Evolutionary conservation across 2,797 vertebrate species (phyloP).

Genomic region (Gymnodraco acuticeps): DNA sequence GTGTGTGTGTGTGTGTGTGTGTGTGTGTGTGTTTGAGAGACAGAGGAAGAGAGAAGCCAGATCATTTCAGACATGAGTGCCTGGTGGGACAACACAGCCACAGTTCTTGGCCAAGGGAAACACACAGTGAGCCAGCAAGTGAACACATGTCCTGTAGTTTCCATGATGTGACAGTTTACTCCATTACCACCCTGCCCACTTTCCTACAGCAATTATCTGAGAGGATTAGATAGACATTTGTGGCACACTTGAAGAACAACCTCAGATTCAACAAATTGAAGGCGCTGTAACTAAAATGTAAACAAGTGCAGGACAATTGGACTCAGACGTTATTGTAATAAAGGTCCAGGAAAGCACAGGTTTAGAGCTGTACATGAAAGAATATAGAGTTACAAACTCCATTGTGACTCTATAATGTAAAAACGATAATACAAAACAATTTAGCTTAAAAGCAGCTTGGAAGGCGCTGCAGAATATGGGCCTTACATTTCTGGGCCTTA

Average conservation of each 20-base stretch:
- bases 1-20: background rate
- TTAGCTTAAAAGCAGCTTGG: constrained; percentile 4
- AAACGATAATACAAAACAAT: background rate
- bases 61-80: constrained; percentile 54
- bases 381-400: background rate
- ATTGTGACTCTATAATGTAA: background rate
- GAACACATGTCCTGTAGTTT: constrained; percentile 71
- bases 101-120: constrained; percentile 70
- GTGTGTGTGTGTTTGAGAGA: background rate
- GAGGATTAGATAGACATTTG: constrained; percentile 54
- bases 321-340: background rate
- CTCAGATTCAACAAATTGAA: constrained; percentile 38
- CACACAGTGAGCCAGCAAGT: constrained; percentile 64
- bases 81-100: constrained; percentile 60
- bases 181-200: constrained; percentile 62
- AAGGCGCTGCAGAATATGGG: background rate
- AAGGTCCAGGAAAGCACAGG: constrained; percentile 1
- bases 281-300: constrained; percentile 19
- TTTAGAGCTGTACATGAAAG: background rate
- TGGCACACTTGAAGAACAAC: constrained; percentile 25
- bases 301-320: background rate
- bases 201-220: constrained; percentile 66
- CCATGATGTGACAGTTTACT: constrained; percentile 70
- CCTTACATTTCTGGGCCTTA: constrained; percentile 35
- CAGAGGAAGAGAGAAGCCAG: constrained; percentile 32